phyloP scores from a whole-genome alignment of 2,797 vertebrate genomes.

The Danio choprae region DNA sequence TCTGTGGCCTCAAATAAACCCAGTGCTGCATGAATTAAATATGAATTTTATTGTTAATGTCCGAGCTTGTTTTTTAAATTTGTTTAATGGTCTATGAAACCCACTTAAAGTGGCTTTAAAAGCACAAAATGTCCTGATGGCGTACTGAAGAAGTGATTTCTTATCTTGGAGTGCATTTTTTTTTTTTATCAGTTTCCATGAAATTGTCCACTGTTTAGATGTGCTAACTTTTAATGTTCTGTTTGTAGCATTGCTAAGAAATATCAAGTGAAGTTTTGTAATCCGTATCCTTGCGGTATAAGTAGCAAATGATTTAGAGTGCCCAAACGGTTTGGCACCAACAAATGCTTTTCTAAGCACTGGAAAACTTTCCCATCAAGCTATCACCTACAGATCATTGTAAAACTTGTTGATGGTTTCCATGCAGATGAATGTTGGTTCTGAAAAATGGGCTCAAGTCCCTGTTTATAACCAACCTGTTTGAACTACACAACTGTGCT shows the following conservation, averaged over 20 bases:
- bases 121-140: conserved; percentile 19
- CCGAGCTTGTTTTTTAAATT: not conserved
- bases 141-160: not conserved
- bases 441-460: not conserved
- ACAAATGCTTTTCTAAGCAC: conserved; percentile 5
- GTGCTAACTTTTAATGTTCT: not conserved
- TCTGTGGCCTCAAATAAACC: conserved; percentile 1
- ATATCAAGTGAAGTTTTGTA: conserved; percentile 63
- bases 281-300: not conserved
- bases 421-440: not conserved
- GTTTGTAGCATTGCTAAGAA: not conserved
- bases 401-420: not conserved
- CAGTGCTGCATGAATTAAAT: conserved; percentile 7
- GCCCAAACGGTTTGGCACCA: not conserved
- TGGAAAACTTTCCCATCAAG: not conserved
- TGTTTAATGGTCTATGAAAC: conserved; percentile 6
- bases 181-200: not conserved
- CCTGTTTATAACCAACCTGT: conserved; percentile 49
- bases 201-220: conserved; percentile 1
- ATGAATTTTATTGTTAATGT: not conserved
- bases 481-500: conserved; percentile 45
- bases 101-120: not conserved
- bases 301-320: not conserved
- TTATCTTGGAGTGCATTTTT: conserved; percentile 2
- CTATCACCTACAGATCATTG: not conserved